Conservation (phyloP, 2,113 vertebrate genomes). For the Hippocampus abdominalis region DNA sequence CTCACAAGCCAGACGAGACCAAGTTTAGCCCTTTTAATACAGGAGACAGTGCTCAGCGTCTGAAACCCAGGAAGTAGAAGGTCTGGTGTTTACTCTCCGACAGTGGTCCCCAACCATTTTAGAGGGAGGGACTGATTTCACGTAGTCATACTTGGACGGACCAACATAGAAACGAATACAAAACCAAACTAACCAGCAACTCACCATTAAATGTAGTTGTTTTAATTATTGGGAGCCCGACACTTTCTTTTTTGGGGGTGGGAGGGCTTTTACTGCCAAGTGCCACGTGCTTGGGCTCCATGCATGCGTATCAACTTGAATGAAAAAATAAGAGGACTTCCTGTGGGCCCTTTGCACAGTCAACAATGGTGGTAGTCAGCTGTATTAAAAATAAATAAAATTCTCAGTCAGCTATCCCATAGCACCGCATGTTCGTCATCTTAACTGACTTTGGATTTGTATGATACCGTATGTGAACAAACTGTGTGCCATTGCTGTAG, state of each 20-base stretch:
- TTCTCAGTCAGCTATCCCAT: neutral
- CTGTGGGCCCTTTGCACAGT: no score
- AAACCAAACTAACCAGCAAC: neutral
- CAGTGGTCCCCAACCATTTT: neutral
- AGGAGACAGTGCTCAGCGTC: slow-evolving; percentile 20
- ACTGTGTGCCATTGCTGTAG: neutral
- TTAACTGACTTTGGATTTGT: neutral
- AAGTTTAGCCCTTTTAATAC: slow-evolving; percentile 12
- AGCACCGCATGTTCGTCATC: neutral
- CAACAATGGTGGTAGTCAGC: no score
- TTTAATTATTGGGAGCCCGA: neutral
- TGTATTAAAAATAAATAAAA: neutral
- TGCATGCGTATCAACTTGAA: no score
- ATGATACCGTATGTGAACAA: neutral
- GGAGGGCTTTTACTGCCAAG: neutral
- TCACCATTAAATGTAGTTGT: neutral
- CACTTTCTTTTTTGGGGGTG: neutral
- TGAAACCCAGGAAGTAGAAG: slow-evolving; percentile 18
- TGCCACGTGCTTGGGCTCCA: neutral
- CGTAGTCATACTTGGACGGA: neutral
- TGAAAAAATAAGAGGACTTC: no score
- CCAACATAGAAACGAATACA: neutral
- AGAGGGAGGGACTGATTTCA: neutral
- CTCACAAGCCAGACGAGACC: slow-evolving; percentile 31
- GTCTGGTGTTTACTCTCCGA: slow-evolving; percentile 49